A percentile compares a stretch with the other conserved stretches of the same genome.
Evolutionary conservation across 35 echinoderm and acorn worm genomes (phyloP).

Genomic region (Amphiura filiformis): DNA sequence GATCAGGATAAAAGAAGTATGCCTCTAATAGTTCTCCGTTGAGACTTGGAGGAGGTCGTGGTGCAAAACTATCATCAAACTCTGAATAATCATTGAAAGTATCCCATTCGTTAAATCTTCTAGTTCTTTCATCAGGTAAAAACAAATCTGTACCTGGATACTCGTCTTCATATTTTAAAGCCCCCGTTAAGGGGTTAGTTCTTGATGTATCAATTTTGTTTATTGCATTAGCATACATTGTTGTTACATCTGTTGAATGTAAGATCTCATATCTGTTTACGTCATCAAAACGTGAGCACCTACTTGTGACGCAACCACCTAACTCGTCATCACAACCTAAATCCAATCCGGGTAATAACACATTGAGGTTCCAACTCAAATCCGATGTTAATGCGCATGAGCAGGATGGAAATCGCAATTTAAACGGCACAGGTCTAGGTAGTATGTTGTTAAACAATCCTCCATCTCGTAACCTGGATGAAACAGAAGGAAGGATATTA

Average conservation of each 20-base stretch:
- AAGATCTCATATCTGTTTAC: conserved; percentile 52
- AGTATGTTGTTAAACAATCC: conserved; percentile 64
- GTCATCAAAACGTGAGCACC: conserved; percentile 47
- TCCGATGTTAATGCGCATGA: conserved; percentile 49
- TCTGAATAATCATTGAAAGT: background rate
- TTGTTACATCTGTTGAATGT: conserved; percentile 71
- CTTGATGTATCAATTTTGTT: background rate
- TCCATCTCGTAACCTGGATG: conserved; percentile 78
- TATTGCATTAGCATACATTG: conserved; percentile 41
- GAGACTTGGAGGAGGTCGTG: background rate
- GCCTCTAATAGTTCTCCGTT: conserved; percentile 8
- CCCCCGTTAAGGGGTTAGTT: background rate
- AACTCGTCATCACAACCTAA: conserved; percentile 23
- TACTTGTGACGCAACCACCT: background rate
- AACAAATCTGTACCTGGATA: too few species aligned
- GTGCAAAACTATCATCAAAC: background rate
- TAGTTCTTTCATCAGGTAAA: background rate
- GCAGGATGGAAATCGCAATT: conserved; percentile 58
- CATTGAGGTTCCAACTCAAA: conserved; percentile 1
- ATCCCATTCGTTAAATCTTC: background rate
- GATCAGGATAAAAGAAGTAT: conserved; percentile 78
- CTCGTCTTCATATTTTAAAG: background rate
- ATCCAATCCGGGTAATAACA: conserved; percentile 34
- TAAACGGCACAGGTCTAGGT: conserved; percentile 53
- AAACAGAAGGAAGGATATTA: background rate